Base-by-base conservation (phyloP, 2,797 vertebrate genomes). In the Epinephelus coioides region DNA sequence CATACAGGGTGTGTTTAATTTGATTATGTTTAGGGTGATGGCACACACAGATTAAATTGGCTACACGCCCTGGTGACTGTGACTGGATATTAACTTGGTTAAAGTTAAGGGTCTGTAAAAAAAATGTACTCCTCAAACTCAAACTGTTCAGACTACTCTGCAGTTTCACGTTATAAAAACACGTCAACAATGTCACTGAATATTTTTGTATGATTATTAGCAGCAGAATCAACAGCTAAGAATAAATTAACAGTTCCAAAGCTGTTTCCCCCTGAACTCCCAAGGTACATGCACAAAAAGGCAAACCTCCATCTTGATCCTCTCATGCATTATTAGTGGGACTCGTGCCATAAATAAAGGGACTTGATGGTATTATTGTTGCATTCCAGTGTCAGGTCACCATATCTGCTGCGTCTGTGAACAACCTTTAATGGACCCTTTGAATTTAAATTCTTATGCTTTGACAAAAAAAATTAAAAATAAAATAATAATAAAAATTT, bases 1-100 rank as follows among this genome's bases (percentile, higher is more conserved):
- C 27, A 77, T 63, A 46, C 13, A 7, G 38, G 10, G 38, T 49
- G 19, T 10, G 25, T 73, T 75, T 57, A 19, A 72, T 69, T 38
- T 8, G 57, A 15, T 62, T 51, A 27, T 44, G 27, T 53, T 25
- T 38, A 44, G 2, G 17, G 7, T 9, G 30, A 69, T 23, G 23
- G 18, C 5, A 9, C 9, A 4, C 49, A 27, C 25, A 53, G 5
- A 73, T 34, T 79, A n/a, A 46, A 56, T 43, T 54, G n/a, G 25
- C 23, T 8, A 34, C 15, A n/a, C 21, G 43, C 27, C 25, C 50
- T 43, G 27, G 34, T 43, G 34, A 30, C 63, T 63, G 13, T 25
- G 13, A 44, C 46, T 23, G 62, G 23, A 64, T n/a, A 12, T 15
- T 54, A 71, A 75, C 30, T 34, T 14, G 23, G 74, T 53, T 74